Conservation (phyloP, 2,797 vertebrate genomes). For the Nyctibius grandis region DNA sequence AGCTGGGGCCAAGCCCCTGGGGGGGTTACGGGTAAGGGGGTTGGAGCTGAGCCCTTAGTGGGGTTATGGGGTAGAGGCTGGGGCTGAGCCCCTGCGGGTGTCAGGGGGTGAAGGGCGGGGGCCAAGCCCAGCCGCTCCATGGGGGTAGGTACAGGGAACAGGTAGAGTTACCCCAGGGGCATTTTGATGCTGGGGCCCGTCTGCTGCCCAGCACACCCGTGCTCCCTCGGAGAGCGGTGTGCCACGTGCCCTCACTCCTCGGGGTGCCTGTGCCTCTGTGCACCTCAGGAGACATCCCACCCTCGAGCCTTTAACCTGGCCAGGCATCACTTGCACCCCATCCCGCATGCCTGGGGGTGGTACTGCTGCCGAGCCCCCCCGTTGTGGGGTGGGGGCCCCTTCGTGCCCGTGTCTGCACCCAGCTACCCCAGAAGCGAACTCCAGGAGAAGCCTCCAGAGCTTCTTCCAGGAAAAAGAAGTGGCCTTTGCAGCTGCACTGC, state of each 20-base stretch:
- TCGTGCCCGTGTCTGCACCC: fast-evolving
- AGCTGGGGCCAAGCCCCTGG: fast-evolving
- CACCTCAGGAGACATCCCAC: not conserved
- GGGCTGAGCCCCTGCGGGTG: not conserved
- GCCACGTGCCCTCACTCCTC: fast-evolving
- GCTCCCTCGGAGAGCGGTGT: not conserved
- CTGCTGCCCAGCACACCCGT: not conserved
- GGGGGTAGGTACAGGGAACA: not conserved
- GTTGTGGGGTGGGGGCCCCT: not conserved
- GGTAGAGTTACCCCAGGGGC: not conserved
- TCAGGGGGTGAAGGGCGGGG: too few species aligned
- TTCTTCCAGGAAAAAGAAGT: not conserved
- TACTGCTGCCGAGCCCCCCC: not conserved
- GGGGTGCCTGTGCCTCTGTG: not conserved
- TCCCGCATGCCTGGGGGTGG: fast-evolving
- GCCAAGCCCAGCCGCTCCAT: not conserved
- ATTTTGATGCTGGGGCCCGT: not conserved
- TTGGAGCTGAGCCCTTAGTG: fast-evolving
- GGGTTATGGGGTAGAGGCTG: not conserved
- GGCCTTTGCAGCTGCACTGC: not conserved
- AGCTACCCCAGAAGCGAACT: not conserved
- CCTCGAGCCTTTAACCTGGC: not conserved
- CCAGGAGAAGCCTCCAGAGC: not conserved
- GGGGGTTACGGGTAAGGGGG: fast-evolving
- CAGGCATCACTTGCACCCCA: not conserved